Percentiles rank a stretch among this genome's conserved stretches.
These are phyloP conservation scores for Pygoscelis antarcticus DNA, from an alignment of 2,113 vertebrate species.

Conservation along the genomic window DNA sequence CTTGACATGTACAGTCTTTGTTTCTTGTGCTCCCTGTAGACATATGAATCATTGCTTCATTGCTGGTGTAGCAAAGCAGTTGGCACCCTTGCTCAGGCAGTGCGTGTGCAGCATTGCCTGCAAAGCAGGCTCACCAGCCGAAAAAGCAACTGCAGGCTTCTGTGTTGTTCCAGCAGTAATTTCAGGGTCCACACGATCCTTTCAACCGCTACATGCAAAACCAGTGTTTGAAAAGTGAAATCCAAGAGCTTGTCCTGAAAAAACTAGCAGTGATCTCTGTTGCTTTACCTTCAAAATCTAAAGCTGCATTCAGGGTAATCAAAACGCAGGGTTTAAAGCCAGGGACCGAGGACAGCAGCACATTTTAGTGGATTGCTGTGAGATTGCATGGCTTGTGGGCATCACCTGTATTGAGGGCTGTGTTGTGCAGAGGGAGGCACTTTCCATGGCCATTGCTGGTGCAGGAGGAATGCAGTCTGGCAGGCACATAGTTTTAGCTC, in stretches of 20 bases:
- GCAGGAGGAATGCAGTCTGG: not conserved
- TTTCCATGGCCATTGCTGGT: not conserved
- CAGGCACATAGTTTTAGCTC: not conserved
- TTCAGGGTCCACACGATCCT: not conserved
- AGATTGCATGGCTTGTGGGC: not conserved
- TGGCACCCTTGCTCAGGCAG: not conserved
- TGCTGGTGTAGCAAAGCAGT: constrained; percentile 19
- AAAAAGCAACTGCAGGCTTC: not conserved
- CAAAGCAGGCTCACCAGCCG: not conserved
- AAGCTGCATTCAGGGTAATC: not conserved
- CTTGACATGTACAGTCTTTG: not conserved
- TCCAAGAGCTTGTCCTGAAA: not conserved
- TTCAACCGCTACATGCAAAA: not conserved
- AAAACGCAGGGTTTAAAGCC: not conserved
- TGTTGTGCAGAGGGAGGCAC: not conserved
- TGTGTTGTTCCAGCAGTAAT: not conserved
- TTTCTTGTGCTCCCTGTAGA: not conserved
- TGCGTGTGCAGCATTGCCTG: not conserved
- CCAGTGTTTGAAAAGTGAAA: not conserved
- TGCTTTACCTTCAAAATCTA: not conserved
- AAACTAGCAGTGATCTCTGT: not conserved
- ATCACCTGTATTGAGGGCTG: not conserved
- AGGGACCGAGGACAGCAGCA: rapidly evolving
- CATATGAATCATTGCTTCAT: not conserved
- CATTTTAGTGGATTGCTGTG: not conserved